A percentile compares a stretch with the other conserved stretches of the same genome.
phyloP scores from a whole-genome alignment of 30 jellyfish, hydroid and myxozoan genomes.

The Clytia hemisphaerica region DNA sequence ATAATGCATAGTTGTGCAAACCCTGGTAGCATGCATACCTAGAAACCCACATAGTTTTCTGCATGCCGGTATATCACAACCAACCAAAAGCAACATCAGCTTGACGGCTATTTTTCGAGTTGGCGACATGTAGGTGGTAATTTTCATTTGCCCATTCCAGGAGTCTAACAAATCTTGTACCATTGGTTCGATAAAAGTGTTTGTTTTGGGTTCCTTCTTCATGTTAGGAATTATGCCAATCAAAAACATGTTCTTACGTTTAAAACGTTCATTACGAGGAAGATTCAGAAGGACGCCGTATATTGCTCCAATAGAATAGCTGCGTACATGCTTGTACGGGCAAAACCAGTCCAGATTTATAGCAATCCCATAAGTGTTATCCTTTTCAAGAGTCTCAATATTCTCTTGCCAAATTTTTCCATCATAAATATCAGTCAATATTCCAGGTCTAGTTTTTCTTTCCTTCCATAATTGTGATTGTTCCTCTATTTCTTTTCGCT shows the following conservation, averaged over 20 bases:
- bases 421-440: not conserved
- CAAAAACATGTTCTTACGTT: not conserved
- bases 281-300: conserved; percentile 2
- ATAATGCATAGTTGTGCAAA: no score
- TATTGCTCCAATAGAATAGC: conserved; percentile 8
- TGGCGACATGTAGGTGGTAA: not conserved
- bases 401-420: conserved; percentile 1
- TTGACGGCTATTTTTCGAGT: conserved; percentile 2
- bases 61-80: conserved; percentile 29
- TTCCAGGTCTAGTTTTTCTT: not conserved
- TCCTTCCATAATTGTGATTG: not conserved
- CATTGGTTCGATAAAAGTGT: conserved; percentile 11
- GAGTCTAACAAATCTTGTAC: not conserved
- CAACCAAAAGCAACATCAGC: not conserved
- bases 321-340: conserved; percentile 6
- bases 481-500: not conserved
- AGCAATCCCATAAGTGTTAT: not conserved
- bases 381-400: not conserved
- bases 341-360: conserved; percentile 6
- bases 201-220: conserved; percentile 19
- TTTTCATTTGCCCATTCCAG: not conserved
- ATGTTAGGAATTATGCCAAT: conserved; percentile 22
- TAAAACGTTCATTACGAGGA: conserved; percentile 14
- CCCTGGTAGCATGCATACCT: no score
- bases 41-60: conserved; percentile 16